Evolutionary conservation across 2,113 vertebrate genomes (phyloP).

Genomic region (Okapia johnstoni): DNA sequence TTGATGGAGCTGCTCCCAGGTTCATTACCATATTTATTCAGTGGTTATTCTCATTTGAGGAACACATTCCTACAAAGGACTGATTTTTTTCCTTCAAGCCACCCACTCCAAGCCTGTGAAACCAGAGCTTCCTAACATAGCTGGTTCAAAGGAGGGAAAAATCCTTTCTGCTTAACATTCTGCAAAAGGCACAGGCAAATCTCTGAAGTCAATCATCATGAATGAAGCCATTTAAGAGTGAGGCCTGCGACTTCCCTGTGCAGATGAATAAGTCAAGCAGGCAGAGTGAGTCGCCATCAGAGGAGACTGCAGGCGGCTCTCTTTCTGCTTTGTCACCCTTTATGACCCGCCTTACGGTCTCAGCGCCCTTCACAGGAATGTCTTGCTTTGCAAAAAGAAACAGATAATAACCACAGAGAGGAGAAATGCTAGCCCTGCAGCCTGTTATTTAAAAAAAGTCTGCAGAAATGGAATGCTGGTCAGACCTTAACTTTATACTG

Average conservation of each 20-base stretch:
- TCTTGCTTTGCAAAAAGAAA: constrained; percentile 71
- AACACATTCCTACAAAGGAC: neutral
- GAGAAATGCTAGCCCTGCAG: constrained; percentile 55
- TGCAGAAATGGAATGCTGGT: constrained; percentile 31
- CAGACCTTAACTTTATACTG: neutral
- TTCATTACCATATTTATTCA: neutral
- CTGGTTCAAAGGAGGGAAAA: constrained; percentile 47
- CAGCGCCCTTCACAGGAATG: constrained; percentile 56
- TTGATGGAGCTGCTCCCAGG: neutral
- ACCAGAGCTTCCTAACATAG: neutral
- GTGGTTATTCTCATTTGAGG: neutral
- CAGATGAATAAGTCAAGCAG: constrained; percentile 49
- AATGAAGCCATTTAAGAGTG: constrained; percentile 67
- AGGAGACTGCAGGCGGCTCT: constrained; percentile 46
- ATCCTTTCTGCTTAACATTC: constrained; percentile 60
- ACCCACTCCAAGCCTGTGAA: neutral
- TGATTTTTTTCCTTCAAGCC: neutral
- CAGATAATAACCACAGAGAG: constrained; percentile 53
- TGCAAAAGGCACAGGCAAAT: constrained; percentile 52
- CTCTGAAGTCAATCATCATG: constrained; percentile 51
- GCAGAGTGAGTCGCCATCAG: constrained; percentile 50
- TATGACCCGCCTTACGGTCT: constrained; percentile 63
- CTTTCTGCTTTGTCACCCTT: constrained; percentile 69
- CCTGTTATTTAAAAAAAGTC: constrained; percentile 58
- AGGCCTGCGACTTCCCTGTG: constrained; percentile 40